Evolutionary conservation across 2,113 vertebrate genomes (phyloP).

Genomic region (Capreolus pygargus): DNA sequence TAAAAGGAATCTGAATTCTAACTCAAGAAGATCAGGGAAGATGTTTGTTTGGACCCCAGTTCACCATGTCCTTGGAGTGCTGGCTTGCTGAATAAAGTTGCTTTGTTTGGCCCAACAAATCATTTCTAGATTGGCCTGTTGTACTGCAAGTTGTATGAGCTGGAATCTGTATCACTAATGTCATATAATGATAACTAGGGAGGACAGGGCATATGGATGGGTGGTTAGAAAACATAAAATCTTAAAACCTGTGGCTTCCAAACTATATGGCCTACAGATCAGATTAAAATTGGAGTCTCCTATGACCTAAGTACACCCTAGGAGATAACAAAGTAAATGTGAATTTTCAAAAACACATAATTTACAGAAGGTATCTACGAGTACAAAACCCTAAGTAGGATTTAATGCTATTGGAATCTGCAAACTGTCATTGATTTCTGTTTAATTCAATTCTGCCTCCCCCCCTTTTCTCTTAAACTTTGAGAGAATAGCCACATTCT

Average conservation of each 20-base stretch:
- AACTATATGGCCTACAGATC: neutral
- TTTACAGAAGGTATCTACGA: neutral
- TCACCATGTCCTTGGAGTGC: neutral
- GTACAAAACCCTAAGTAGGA: neutral
- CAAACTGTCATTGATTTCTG: neutral
- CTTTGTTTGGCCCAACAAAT: neutral
- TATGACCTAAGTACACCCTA: neutral
- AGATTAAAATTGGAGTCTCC: neutral
- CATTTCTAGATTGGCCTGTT: neutral
- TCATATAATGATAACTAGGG: neutral
- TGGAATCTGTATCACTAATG: neutral
- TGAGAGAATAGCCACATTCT: neutral
- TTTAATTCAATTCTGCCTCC: neutral
- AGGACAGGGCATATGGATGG: rapidly evolving
- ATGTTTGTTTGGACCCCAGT: neutral
- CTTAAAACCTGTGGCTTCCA: neutral
- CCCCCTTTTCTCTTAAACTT: neutral
- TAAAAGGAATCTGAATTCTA: neutral
- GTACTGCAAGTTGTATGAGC: neutral
- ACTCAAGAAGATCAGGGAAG: neutral
- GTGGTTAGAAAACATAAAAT: neutral
- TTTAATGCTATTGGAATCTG: neutral
- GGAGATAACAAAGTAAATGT: neutral
- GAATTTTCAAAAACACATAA: neutral
- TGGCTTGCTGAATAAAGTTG: neutral